Percentiles rank a stretch among this genome's conserved stretches.
These are phyloP conservation scores for Andinoacara biseriatus DNA, from an alignment of 2,113 vertebrate species.

Conservation along the genomic window DNA sequence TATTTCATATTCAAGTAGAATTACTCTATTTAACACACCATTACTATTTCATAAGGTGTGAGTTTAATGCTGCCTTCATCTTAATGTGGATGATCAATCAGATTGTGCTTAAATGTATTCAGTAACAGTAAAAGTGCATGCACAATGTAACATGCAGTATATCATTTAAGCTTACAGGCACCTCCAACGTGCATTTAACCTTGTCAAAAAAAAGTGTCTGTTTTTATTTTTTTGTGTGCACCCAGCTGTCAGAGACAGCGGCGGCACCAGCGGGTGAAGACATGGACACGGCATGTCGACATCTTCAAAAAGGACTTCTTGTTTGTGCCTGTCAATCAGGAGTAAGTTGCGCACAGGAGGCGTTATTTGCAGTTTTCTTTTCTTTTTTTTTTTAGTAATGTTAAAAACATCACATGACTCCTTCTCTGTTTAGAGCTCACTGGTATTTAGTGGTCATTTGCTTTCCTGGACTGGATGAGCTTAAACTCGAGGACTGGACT, in stretches of 20 bases:
- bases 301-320: constrained; percentile 97
- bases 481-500: constrained; percentile 75
- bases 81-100: too few species aligned
- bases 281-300: constrained; percentile 95
- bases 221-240: neutral
- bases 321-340: constrained; percentile 97
- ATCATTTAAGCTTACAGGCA: neutral
- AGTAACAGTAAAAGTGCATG: too few species aligned
- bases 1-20: too few species aligned
- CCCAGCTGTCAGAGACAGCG: constrained; percentile 85
- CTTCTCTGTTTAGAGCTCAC: constrained; percentile 84
- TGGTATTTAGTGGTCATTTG: constrained; percentile 98
- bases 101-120: too few species aligned
- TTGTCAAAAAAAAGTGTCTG: neutral
- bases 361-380: neutral
- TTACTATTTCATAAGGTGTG: too few species aligned
- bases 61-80: too few species aligned
- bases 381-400: neutral
- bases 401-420: neutral
- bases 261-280: constrained; percentile 93
- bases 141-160: neutral
- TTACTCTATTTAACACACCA: too few species aligned
- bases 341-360: constrained; percentile 82
- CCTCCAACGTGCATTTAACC: neutral
- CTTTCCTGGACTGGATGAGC: constrained; percentile 89